A percentile compares a stretch with the other conserved stretches of the same genome.
Evolutionary conservation across 2,888 invertebrate species (phyloP).

Genomic region (Homarus gammarus): DNA sequence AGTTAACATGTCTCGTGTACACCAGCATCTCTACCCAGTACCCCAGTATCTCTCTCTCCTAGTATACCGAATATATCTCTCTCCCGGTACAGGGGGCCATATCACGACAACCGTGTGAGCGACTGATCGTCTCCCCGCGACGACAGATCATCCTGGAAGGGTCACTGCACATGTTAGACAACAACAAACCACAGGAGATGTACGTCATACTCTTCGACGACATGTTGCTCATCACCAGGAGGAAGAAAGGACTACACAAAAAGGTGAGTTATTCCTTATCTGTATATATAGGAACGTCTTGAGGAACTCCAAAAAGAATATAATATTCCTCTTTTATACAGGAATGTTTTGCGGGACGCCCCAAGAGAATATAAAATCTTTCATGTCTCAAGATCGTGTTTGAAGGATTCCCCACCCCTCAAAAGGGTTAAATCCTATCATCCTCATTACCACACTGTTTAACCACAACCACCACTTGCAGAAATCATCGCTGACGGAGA

Average conservation of each 20-base stretch:
- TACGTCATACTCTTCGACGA: constrained; percentile 84
- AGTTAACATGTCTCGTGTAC: too few species aligned
- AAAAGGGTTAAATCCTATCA: too few species aligned
- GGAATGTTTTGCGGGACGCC: neutral
- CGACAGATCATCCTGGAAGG: constrained; percentile 80
- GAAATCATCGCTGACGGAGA: constrained; percentile 80
- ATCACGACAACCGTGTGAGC: constrained; percentile 83
- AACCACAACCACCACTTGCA: constrained; percentile 71
- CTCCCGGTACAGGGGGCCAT: constrained; percentile 80
- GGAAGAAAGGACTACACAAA: constrained; percentile 79
- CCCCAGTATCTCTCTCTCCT: too few species aligned
- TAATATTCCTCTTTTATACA: too few species aligned
- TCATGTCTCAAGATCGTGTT: neutral
- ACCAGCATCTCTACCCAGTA: too few species aligned
- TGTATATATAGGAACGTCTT: too few species aligned
- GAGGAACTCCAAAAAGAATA: too few species aligned
- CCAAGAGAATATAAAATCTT: too few species aligned
- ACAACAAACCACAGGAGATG: constrained; percentile 82
- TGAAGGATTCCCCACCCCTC: too few species aligned
- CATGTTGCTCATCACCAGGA: constrained; percentile 82
- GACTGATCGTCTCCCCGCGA: constrained; percentile 82
- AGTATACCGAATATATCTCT: neutral
- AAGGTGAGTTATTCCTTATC: constrained; percentile 80
- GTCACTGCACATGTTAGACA: constrained; percentile 81
- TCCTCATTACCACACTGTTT: too few species aligned